Evolutionary conservation across 1,140 invertebrate genomes (phyloP).

Genomic region (Sitophilus oryzae): DNA sequence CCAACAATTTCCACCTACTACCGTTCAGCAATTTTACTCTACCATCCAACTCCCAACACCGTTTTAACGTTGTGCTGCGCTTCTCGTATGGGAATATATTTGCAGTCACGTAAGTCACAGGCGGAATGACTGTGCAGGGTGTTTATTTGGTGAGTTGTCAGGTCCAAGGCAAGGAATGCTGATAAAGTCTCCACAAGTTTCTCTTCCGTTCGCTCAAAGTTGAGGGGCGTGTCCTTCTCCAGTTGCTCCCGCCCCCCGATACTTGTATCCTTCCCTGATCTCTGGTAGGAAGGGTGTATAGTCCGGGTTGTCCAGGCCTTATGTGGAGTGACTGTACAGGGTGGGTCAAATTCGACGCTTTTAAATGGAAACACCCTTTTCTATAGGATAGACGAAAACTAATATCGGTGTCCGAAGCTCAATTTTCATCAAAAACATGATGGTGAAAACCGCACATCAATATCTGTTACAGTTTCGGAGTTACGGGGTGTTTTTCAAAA

Average conservation of each 20-base stretch:
- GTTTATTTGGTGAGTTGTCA: slow-evolving; percentile 25
- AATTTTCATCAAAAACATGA: too few species aligned
- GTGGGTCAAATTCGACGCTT: too few species aligned
- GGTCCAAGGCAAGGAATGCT: slow-evolving; percentile 21
- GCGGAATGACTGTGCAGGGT: slow-evolving; percentile 16
- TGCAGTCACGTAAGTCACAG: slow-evolving; percentile 11
- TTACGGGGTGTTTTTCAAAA: too few species aligned
- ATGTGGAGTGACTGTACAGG: too few species aligned
- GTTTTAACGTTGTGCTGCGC: slow-evolving; percentile 18
- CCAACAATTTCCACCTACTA: slow-evolving; percentile 21
- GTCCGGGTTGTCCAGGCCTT: not conserved
- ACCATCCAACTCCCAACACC: slow-evolving; percentile 22
- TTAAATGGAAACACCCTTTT: too few species aligned
- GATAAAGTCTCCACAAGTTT: slow-evolving; percentile 10
- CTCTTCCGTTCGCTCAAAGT: slow-evolving; percentile 13
- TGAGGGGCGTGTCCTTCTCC: slow-evolving; percentile 17
- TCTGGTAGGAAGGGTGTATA: slow-evolving; percentile 17
- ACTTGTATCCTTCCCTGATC: slow-evolving; percentile 27
- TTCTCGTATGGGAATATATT: slow-evolving; percentile 20
- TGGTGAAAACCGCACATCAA: too few species aligned
- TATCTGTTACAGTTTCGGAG: too few species aligned
- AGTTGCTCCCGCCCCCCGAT: slow-evolving; percentile 25
- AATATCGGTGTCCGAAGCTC: too few species aligned
- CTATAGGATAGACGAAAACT: too few species aligned
- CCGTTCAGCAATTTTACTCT: too few species aligned